Conservation (phyloP, 2,797 vertebrate genomes). For the Sebastes paucispinis region DNA sequence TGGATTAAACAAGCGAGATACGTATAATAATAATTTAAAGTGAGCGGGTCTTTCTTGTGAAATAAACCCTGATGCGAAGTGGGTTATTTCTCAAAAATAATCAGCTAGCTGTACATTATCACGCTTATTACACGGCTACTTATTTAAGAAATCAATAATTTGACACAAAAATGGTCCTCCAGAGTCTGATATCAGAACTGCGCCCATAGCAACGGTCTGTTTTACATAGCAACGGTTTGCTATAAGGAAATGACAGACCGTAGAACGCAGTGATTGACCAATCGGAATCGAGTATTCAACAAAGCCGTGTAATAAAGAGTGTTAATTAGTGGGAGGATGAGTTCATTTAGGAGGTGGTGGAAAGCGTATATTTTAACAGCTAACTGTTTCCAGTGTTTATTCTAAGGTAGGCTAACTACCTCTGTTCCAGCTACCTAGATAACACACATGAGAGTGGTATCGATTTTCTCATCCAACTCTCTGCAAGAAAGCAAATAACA, state of each 20-base stretch:
- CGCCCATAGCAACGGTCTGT: too few species aligned
- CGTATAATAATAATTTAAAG: too few species aligned
- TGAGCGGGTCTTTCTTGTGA: too few species aligned
- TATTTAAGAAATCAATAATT: too few species aligned
- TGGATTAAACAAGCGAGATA: background rate
- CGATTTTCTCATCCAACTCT: background rate
- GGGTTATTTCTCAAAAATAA: too few species aligned
- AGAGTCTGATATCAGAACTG: too few species aligned
- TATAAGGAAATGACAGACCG: too few species aligned
- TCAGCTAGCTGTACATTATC: too few species aligned
- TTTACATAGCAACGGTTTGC: too few species aligned
- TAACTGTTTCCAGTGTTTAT: background rate
- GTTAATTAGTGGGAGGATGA: background rate
- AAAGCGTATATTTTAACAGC: background rate
- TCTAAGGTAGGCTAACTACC: background rate
- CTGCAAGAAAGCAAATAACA: background rate
- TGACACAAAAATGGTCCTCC: fast-evolving
- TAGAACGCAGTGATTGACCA: fast-evolving
- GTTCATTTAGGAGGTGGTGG: background rate
- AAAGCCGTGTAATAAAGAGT: background rate
- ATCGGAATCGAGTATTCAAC: too few species aligned
- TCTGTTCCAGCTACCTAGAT: background rate
- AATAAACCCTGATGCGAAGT: too few species aligned
- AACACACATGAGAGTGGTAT: background rate
- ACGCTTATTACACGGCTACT: too few species aligned